Base-by-base conservation (phyloP, 2,888 invertebrate genomes). In the Limnephilus marmoratus region DNA sequence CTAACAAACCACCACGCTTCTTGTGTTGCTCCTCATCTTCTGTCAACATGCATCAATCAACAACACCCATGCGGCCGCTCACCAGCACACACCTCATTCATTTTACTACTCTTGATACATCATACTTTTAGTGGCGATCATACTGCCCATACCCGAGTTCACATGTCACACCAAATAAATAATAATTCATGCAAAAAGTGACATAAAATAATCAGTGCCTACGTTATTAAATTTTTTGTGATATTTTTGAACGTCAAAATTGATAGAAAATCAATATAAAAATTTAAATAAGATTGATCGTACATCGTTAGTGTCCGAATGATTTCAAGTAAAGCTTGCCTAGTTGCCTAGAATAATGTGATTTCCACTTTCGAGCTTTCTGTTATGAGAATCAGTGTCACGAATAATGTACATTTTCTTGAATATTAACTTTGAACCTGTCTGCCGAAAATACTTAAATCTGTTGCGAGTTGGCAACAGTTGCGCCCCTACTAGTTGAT, bases 391-490 rank as follows among this genome's bases (percentile, higher is more conserved):
- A 7, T 68, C 68, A 68, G 24, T 68, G 68, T 68, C 68, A 68
- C n/a, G 68, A 68, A 68, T 49, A 2, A 49, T 49, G 24, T 68
- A 24, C 68, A 68, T n/a, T 9, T 68, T 68, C 5, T 68, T 7
- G 24, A 24, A 68, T 68, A 68, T 68, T 68, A 24, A 68, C 68
- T 68, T 68, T n/a, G 68, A 68, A 68, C 5, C 24, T 68, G 9
- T 3, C 24, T 68, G 68, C 24, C 24, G 68, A 85, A 85, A 85
- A 86, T 49, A 45, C 24, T 86, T 31, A 87, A 53, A 53, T 87
- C 87, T 90, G 90, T 90, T 90, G 90, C 90, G n/a, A 81, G 45
- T 41, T 90, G 81, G 90, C 90, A 90, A 90, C 90, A 90, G 90
- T 90, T 90, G 90, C 81, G 45, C 18, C 34, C 18, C 90, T 45